A percentile compares a stretch with the other conserved stretches of the same genome.
Conservation (phyloP, 2,797 vertebrate species). For the Remorina albescens region DNA sequence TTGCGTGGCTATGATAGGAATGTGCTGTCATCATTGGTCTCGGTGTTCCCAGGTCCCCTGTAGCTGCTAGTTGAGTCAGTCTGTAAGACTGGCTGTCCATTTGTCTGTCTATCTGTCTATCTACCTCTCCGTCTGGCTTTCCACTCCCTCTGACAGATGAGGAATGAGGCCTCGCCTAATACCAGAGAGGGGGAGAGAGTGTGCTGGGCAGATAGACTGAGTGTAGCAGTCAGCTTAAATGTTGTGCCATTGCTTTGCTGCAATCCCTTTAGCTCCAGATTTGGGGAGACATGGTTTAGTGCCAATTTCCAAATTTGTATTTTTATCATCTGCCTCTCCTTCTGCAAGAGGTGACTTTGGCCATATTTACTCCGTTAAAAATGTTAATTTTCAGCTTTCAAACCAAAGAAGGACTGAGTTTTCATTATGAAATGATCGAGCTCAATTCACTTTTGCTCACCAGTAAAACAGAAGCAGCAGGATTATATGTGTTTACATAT, state of each 20-base stretch:
- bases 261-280: constrained; percentile 69
- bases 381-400: constrained; percentile 44
- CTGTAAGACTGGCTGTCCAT: constrained; percentile 4
- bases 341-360: constrained; percentile 29
- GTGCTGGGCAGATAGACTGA: constrained; percentile 38
- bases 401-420: constrained; percentile 22
- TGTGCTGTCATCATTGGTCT: constrained; percentile 62
- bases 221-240: constrained; percentile 55
- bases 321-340: constrained; percentile 47
- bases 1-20: constrained; percentile 71
- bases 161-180: constrained; percentile 39
- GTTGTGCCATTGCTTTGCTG: constrained; percentile 54
- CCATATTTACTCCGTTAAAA: constrained; percentile 45
- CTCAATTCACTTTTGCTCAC: constrained; percentile 25
- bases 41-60: constrained; percentile 58
- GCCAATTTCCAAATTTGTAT: constrained; percentile 58
- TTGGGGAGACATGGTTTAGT: constrained; percentile 49
- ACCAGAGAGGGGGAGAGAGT: constrained; percentile 14
- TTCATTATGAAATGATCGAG: constrained; percentile 19
- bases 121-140: constrained; percentile 21
- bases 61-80: constrained; percentile 47
- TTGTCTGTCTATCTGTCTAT: constrained; percentile 11
- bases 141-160: constrained; percentile 21
- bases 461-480: not conserved
- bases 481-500: not conserved